Percentiles rank a stretch among this genome's conserved stretches.
Evolutionary conservation across 2,113 vertebrate genomes (phyloP).

Genomic region (Philantomba maxwellii): DNA sequence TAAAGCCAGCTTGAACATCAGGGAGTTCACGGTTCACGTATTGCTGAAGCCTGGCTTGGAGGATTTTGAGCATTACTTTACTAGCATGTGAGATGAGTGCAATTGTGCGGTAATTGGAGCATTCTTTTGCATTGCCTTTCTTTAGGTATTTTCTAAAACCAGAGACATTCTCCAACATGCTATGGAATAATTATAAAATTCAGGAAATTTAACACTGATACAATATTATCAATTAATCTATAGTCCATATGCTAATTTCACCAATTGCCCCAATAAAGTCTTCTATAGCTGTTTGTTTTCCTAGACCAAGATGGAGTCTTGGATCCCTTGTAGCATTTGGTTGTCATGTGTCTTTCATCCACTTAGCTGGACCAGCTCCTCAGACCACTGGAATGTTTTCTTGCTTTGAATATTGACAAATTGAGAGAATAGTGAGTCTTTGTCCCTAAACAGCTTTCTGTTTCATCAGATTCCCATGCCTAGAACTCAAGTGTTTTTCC

Average conservation of each 20-base stretch:
- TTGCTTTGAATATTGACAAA: slow-evolving; percentile 31
- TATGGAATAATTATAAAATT: background rate
- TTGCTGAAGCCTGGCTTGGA: too few relatives aligned
- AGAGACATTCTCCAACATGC: background rate
- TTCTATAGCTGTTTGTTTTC: background rate
- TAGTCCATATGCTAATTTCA: background rate
- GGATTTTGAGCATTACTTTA: too few relatives aligned
- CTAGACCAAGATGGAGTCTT: background rate
- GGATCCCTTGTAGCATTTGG: background rate
- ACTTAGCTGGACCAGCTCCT: background rate
- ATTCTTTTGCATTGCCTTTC: too few relatives aligned
- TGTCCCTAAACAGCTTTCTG: background rate
- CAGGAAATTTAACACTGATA: background rate
- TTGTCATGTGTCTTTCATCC: background rate
- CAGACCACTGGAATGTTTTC: background rate
- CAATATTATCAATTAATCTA: background rate
- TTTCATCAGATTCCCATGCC: background rate
- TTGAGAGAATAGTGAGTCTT: background rate
- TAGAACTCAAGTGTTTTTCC: background rate
- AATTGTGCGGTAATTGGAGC: too few relatives aligned
- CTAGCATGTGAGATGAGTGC: too few relatives aligned
- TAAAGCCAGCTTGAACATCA: too few relatives aligned
- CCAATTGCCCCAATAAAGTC: background rate
- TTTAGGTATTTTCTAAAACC: background rate
- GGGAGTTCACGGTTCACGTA: too few relatives aligned